Evolutionary conservation across 92 coral and sea anemone genomes (phyloP).

Genomic region (Phymanthus crucifer): DNA sequence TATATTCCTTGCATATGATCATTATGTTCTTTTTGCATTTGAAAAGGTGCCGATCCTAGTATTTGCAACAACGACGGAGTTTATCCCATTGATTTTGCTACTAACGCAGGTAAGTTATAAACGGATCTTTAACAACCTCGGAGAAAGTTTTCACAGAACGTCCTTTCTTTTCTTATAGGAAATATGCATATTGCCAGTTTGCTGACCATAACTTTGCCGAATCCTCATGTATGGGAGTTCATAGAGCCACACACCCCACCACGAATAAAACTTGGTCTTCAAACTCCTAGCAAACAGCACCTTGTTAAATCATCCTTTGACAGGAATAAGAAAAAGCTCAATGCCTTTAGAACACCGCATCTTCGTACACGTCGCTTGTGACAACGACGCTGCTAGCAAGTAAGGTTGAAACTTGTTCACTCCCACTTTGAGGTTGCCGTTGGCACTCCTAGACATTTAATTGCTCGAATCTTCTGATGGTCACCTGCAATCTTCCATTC

Average conservation of each 20-base stretch:
- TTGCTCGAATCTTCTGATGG: too few species aligned
- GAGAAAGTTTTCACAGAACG: background rate
- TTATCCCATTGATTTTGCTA: conserved; percentile 90
- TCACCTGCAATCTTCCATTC: too few species aligned
- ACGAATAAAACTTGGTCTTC: conserved; percentile 84
- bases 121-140: too few species aligned
- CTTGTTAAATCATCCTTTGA: conserved; percentile 69
- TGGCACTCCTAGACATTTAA: background rate
- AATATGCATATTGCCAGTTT: conserved; percentile 73
- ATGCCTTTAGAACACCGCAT: conserved; percentile 34
- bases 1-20: too few species aligned
- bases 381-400: background rate
- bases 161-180: conserved; percentile 45
- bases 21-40: conserved; percentile 2
- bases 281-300: conserved; percentile 85
- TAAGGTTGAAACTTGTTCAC: too few species aligned
- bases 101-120: conserved; percentile 69
- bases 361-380: conserved; percentile 1
- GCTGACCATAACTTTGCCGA: conserved; percentile 73
- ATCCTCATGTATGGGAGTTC: conserved; percentile 88
- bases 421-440: background rate
- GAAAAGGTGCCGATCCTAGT: conserved; percentile 82
- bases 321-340: conserved; percentile 11
- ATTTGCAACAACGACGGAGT: conserved; percentile 79
- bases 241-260: conserved; percentile 97